A percentile compares a stretch with the other conserved stretches of the same genome.
Conservation (phyloP, 2,113 vertebrate genomes). For the Gracilinanus agilis region DNA sequence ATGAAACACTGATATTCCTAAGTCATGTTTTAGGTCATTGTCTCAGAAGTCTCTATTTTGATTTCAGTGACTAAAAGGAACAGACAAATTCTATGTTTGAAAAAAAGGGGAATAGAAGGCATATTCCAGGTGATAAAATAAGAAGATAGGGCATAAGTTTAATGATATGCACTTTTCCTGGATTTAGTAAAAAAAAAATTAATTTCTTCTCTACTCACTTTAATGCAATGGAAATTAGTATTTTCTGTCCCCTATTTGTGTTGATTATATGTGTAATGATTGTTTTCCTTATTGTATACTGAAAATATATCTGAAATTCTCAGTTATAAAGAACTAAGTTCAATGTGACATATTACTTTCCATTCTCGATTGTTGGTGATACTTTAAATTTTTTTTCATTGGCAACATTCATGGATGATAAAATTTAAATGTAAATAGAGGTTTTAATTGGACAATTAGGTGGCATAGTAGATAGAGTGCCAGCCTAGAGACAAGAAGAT, state of each 20-base stretch:
- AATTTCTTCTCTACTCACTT: neutral
- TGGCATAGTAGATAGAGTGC: too few species aligned
- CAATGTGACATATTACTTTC: slow-evolving; percentile 62
- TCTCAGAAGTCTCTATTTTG: slow-evolving; percentile 55
- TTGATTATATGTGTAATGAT: slow-evolving; percentile 61
- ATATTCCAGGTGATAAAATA: neutral
- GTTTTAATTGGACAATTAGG: too few species aligned
- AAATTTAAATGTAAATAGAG: slow-evolving; percentile 74
- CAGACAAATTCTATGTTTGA: slow-evolving; percentile 34
- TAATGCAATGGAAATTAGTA: neutral
- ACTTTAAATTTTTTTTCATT: slow-evolving; percentile 65
- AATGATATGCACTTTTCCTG: neutral
- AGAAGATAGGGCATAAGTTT: slow-evolving; percentile 2
- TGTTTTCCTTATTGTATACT: slow-evolving; percentile 68
- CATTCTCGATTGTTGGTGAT: slow-evolving; percentile 55
- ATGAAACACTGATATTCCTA: slow-evolving; percentile 60
- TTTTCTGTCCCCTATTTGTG: slow-evolving; percentile 37
- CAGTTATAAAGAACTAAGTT: slow-evolving; percentile 58
- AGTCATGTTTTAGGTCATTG: neutral
- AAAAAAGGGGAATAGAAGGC: slow-evolving; percentile 8
- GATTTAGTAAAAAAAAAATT: neutral
- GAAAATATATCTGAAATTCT: slow-evolving; percentile 52
- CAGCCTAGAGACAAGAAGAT: too few species aligned
- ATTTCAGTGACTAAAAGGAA: slow-evolving; percentile 40
- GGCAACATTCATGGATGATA: slow-evolving; percentile 67